Evolutionary conservation across 2,888 invertebrate species (phyloP).

Genomic region (Dynastes tityus): DNA sequence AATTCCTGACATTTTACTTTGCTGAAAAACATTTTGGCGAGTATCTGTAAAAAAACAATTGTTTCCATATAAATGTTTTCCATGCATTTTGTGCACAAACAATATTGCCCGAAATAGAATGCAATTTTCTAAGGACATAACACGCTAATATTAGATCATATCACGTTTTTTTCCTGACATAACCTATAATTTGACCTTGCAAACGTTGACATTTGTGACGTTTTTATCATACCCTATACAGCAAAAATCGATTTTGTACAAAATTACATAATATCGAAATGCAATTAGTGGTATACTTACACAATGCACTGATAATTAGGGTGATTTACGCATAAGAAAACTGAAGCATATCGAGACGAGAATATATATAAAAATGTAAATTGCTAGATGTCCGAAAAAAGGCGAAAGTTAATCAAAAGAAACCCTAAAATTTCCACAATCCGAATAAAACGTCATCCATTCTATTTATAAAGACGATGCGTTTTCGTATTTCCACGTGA

Average conservation of each 20-base stretch:
- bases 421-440: conserved; percentile 21
- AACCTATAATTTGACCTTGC: conserved; percentile 46
- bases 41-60: neutral
- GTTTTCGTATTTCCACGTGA: conserved; percentile 18
- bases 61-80: neutral
- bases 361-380: conserved; percentile 17
- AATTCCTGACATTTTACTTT: conserved; percentile 49
- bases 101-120: neutral
- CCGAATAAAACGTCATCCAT: conserved; percentile 14
- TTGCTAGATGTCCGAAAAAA: conserved; percentile 13
- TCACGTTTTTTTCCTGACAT: conserved; percentile 36
- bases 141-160: neutral
- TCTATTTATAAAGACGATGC: conserved; percentile 34
- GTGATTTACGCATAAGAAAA: neutral
- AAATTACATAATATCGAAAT: conserved; percentile 40
- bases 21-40: conserved; percentile 45
- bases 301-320: neutral
- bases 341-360: neutral
- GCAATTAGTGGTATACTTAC: conserved; percentile 14
- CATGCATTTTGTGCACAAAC: neutral
- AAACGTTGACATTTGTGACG: conserved; percentile 47
- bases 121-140: no score
- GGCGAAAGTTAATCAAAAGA: conserved; percentile 30
- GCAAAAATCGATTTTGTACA: conserved; percentile 44
- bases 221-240: conserved; percentile 20